Base-by-base conservation (phyloP, 2,888 invertebrate species). In the Netelia inedita region DNA sequence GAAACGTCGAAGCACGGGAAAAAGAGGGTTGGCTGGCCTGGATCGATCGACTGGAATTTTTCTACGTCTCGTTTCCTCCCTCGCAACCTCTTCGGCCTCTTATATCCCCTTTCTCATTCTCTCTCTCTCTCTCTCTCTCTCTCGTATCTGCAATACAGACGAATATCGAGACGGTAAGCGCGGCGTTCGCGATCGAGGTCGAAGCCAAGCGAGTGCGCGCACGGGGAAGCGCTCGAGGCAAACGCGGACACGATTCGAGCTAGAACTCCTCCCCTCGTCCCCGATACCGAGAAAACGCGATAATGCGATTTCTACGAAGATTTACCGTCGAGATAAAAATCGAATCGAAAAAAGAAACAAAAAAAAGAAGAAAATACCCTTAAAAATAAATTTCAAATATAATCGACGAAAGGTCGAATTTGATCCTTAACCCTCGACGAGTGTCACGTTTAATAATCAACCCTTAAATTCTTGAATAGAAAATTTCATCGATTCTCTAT, bases 131-230 rank as follows among this genome's bases (percentile, higher is more conserved):
- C 69, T 19, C 61, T 41, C 66, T 21, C 43, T 23, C 19, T 68
- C n/a, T 23, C 71, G 46, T 73, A 72, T 43, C 23, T 46, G 43
- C 50, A 57, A 61, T 61, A 11, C 71, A 71, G 41, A 35, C 16
- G 28, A 69, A 69, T 79, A 81, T 75, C 74, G 35, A 6, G 3
- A 78, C 68, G 85, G 63, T 57, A 72, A 68, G 46, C 57, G 76
- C 53, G 6, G 28, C 59, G 73, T n/a, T 43, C 71, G 59, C 61
- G 81, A 85, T 81, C 84, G 84, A 85, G 84, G 81, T 85, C 81
- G 84, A 85, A 85, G 81, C 84, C 84, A 85, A 81, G 78, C 23
- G 78, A 85, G 69, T 81, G 84, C 84, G 81, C 78, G 57, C 46
- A 19, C 66, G 23, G 23, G 23, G n/a, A n/a, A 50, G 28, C 65